Conservation (phyloP, 2,888 invertebrate species). For the Copidosoma aretas region DNA sequence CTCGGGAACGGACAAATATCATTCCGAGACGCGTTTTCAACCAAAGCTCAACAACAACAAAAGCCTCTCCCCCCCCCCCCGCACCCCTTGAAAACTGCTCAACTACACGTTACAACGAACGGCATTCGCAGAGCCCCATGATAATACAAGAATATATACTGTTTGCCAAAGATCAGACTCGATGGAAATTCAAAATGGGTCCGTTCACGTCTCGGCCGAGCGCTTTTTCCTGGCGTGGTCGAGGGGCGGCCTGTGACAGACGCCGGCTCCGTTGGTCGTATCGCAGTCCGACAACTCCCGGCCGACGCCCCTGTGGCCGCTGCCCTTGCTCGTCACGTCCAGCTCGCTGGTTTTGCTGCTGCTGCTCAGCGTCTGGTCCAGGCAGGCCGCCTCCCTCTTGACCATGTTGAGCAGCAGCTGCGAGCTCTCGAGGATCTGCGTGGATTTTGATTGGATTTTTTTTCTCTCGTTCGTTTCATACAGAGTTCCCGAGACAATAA, state of each 20-base stretch:
- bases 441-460: too few species aligned
- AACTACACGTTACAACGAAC: too few species aligned
- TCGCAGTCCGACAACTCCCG: not conserved
- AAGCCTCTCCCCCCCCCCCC: too few species aligned
- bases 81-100: too few species aligned
- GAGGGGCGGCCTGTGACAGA: not conserved
- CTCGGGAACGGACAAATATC: too few species aligned
- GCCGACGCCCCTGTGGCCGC: not conserved
- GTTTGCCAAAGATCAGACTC: too few species aligned
- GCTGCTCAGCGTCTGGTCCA: conserved; percentile 63
- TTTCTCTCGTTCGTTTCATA: not conserved
- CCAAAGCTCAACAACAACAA: too few species aligned
- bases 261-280: not conserved
- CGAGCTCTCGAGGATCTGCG: conserved; percentile 53
- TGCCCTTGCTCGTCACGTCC: not conserved
- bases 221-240: not conserved
- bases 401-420: conserved; percentile 53
- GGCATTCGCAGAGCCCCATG: too few species aligned
- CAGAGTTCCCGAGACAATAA: too few species aligned
- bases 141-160: too few species aligned
- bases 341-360: conserved; percentile 64
- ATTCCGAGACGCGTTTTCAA: too few species aligned
- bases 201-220: not conserved
- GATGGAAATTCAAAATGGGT: too few species aligned
- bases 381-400: conserved; percentile 52